Conservation (phyloP, 2,797 vertebrate genomes). For the Gymnopithys bicolor region DNA sequence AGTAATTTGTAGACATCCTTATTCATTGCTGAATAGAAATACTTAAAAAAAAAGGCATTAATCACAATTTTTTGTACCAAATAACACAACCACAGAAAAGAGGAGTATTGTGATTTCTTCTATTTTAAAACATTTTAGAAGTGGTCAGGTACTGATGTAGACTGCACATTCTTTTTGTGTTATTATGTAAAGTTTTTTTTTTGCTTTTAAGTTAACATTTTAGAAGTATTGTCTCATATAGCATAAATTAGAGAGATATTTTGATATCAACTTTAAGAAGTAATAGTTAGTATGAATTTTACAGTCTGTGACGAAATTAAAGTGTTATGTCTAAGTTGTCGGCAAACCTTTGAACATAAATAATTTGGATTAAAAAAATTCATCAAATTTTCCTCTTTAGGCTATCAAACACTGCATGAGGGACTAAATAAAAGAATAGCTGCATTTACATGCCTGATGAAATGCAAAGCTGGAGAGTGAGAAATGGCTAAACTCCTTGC, state of each 20-base stretch:
- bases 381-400: neutral
- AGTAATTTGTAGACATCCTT: neutral
- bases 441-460: neutral
- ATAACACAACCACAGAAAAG: neutral
- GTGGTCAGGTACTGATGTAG: neutral
- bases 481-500: neutral
- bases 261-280: neutral
- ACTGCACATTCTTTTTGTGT: neutral
- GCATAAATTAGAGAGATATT: neutral
- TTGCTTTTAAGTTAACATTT: neutral
- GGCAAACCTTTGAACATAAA: neutral
- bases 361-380: neutral
- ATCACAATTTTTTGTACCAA: neutral
- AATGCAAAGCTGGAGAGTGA: neutral
- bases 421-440: neutral
- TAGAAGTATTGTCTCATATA: neutral
- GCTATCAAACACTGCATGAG: neutral
- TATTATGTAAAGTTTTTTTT: neutral
- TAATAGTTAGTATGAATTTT: neutral
- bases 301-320: neutral
- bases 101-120: neutral
- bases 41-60: neutral
- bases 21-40: neutral
- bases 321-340: neutral
- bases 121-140: neutral